These are phyloP conservation scores for Chloromyia formosa DNA, from an alignment of 2,888 invertebrate genomes.

Conservation along the genomic window DNA sequence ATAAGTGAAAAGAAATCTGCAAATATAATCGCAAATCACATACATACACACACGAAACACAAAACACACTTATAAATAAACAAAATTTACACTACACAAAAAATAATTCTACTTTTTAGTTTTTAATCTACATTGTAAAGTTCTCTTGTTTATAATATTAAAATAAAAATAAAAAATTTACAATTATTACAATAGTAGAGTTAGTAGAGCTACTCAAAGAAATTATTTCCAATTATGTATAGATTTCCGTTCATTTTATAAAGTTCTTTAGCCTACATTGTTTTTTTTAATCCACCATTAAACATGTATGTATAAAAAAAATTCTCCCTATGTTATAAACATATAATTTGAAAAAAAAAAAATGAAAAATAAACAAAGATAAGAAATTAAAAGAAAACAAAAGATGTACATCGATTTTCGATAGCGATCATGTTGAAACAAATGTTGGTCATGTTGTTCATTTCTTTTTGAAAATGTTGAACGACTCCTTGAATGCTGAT, in stretches of 20 bases:
- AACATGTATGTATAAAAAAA: constrained; percentile 16
- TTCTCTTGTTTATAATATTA: constrained; percentile 39
- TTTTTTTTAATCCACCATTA: constrained; percentile 31
- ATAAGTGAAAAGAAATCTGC: constrained; percentile 28
- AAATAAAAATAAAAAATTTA: constrained; percentile 33
- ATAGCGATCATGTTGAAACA: not conserved
- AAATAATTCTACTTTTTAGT: constrained; percentile 32
- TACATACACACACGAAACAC: constrained; percentile 10
- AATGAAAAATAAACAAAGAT: not conserved
- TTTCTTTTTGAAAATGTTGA: not conserved
- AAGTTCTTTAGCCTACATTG: not conserved
- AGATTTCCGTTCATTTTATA: constrained; percentile 34
- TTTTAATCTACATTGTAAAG: constrained; percentile 38
- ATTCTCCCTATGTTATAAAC: constrained; percentile 30
- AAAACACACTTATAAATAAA: constrained; percentile 14
- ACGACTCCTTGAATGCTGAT: not conserved
- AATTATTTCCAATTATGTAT: constrained; percentile 29
- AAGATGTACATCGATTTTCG: constrained; percentile 6
- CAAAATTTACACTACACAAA: constrained; percentile 24
- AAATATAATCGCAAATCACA: not conserved
- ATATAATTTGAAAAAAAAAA: constrained; percentile 5
- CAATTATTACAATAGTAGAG: constrained; percentile 20
- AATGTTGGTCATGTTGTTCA: not conserved
- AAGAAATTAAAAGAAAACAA: no score
- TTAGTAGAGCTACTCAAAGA: constrained; percentile 24